Evolutionary conservation across 1,140 invertebrate genomes (phyloP), one percentile per base, ranked within the genome.

Genomic region (Ridgeia piscesae): DNA sequence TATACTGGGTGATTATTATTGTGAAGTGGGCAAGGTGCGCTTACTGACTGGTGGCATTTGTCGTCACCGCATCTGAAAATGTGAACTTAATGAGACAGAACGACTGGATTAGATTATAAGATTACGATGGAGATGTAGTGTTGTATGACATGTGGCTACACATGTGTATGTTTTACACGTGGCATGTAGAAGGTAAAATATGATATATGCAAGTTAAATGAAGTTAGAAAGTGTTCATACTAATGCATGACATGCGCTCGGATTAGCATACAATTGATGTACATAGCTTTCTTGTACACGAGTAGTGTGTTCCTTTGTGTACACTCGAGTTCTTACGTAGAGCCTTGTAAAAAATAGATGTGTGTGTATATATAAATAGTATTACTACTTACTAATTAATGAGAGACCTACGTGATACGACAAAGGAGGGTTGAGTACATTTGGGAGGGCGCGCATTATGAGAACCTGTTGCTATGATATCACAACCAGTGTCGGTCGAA

Each of bases 231-330:
- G 27, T 77, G 58, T 77, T 77, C 2, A 77, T 31, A 77, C 58
- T 77, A 77, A 77, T 77, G 58, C 58, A 77, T 77, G 58, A 77
- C 27, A 21, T 77, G 2, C 58, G 27, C 58, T 77, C 58, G 14
- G 17, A 77, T 77, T 77, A 77, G 58, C 58, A 77, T 77, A 77
- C 58, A 77, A 77, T 77, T 77, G 58, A 77, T 77, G 58, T 77
- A 77, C 58, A 77, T 77, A 77, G 58, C 58, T 77, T 77, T 77
- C 58, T 77, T 31, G 58, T 77, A 77, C 58, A 77, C 4, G 58
- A 77, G 27, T 77, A 77, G 17, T 77, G 58, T 77, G 27, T 77
- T 77, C 58, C 58, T 21, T 21, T 31, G 27, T 77, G 58, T 77
- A 77, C 58, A 77, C 58, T 17, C 27, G 58, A 77, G 58, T 77